Evolutionary conservation across 2,888 invertebrate species (phyloP).

Genomic region (Mesochorus sp.): DNA sequence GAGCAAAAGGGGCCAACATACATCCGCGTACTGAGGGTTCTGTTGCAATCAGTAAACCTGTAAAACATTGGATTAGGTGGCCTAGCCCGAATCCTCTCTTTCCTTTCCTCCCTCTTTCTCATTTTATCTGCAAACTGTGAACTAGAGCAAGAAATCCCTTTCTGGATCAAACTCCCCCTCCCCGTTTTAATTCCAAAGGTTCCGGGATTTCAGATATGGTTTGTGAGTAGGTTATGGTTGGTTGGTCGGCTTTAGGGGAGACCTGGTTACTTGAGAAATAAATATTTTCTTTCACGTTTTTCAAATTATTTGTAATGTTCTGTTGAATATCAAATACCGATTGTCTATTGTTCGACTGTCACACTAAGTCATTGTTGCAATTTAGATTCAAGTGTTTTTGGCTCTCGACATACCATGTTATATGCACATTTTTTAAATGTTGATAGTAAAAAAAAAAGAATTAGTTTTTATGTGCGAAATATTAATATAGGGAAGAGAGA

Average conservation of each 20-base stretch:
- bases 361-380: no score
- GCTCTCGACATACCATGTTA: no score
- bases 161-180: constrained; percentile 55
- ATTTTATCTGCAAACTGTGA: neutral
- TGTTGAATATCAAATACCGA: neutral
- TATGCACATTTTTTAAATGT: no score
- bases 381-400: no score
- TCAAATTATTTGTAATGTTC: neutral
- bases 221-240: no score
- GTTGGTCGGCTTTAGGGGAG: no score
- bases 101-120: neutral
- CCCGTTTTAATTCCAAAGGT: constrained; percentile 67
- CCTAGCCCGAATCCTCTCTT: constrained; percentile 67
- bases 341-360: no score
- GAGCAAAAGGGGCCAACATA: constrained; percentile 39
- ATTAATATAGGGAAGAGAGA: no score
- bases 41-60: constrained; percentile 77
- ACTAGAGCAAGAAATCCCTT: constrained; percentile 14
- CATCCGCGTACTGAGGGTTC: constrained; percentile 57
- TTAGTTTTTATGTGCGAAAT: no score
- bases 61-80: constrained; percentile 78
- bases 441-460: no score
- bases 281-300: neutral
- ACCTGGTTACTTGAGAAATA: no score
- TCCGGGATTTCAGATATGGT: constrained; percentile 47